phyloP scores from a whole-genome alignment of 1,140 invertebrate genomes.

The Temnothorax curvispinosus region DNA sequence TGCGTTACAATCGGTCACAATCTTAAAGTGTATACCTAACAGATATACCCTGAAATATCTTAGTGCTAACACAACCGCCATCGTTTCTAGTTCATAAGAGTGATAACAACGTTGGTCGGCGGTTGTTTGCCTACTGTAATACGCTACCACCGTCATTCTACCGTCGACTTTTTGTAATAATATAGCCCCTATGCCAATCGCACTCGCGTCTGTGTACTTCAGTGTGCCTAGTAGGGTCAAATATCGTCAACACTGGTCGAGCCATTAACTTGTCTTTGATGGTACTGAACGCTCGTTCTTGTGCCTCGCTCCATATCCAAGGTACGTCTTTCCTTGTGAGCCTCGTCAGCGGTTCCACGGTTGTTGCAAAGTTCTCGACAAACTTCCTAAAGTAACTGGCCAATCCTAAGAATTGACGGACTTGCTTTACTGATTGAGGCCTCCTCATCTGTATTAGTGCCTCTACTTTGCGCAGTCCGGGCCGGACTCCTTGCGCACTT shows the following conservation, averaged over 20 bases:
- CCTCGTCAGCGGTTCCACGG: neutral
- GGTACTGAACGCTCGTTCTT: neutral
- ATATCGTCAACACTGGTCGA: neutral
- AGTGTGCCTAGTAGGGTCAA: neutral
- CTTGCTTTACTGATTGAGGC: neutral
- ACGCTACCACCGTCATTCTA: neutral
- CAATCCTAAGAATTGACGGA: neutral
- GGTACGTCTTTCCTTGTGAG: neutral
- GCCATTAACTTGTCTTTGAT: neutral
- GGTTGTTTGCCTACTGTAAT: neutral
- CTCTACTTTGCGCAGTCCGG: neutral
- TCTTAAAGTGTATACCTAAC: neutral
- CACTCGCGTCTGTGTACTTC: conserved; percentile 8
- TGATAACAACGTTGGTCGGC: conserved; percentile 20
- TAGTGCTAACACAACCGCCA: neutral
- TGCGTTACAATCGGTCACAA: neutral
- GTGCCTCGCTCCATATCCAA: too few relatives aligned
- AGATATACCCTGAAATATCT: conserved; percentile 13
- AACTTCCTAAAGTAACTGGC: conserved; percentile 11
- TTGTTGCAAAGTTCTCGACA: neutral
- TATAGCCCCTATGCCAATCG: neutral
- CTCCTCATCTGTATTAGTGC: neutral
- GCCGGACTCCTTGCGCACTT: neutral
- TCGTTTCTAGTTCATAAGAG: neutral
- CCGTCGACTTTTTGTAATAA: neutral